Percentiles rank a stretch among this genome's conserved stretches.
Evolutionary conservation across 2,888 invertebrate genomes (phyloP).

Genomic region (Acanthoscelides obtectus): DNA sequence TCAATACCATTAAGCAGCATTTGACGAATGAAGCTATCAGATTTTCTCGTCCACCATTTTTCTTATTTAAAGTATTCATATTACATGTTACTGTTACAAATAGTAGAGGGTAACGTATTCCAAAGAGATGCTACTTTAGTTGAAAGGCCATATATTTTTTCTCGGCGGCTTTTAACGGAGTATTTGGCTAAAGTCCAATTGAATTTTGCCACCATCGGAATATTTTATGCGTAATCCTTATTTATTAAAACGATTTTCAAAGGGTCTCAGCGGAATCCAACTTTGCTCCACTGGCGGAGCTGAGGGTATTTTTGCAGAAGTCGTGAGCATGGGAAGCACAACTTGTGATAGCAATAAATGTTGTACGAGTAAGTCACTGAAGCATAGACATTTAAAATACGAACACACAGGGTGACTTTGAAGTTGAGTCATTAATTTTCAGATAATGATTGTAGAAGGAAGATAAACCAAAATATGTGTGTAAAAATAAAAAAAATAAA

Average conservation of each 20-base stretch:
- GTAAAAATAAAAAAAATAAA: too few relatives aligned
- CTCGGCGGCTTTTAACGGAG: background rate
- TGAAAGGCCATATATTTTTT: background rate
- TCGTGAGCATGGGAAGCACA: too few relatives aligned
- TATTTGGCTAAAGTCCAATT: background rate
- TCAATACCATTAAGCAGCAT: background rate
- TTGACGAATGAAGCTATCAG: background rate
- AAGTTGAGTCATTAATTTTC: too few relatives aligned
- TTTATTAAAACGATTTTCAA: background rate
- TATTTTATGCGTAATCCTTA: background rate
- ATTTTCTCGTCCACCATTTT: background rate
- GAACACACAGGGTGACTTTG: too few relatives aligned
- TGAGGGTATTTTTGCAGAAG: too few relatives aligned
- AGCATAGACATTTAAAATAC: too few relatives aligned
- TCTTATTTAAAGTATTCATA: background rate
- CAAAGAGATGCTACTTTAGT: background rate
- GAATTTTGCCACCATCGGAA: background rate
- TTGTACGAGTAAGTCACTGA: too few relatives aligned
- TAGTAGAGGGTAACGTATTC: background rate
- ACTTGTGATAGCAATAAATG: too few relatives aligned
- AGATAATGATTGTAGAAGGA: too few relatives aligned
- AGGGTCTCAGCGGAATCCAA: background rate
- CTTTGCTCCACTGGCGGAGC: background rate
- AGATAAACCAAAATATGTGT: too few relatives aligned
- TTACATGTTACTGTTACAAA: background rate